Evolutionary conservation across 2,888 invertebrate genomes (phyloP), one percentile per base, ranked within the genome.

Genomic region (Drosophila mayaguana): DNA sequence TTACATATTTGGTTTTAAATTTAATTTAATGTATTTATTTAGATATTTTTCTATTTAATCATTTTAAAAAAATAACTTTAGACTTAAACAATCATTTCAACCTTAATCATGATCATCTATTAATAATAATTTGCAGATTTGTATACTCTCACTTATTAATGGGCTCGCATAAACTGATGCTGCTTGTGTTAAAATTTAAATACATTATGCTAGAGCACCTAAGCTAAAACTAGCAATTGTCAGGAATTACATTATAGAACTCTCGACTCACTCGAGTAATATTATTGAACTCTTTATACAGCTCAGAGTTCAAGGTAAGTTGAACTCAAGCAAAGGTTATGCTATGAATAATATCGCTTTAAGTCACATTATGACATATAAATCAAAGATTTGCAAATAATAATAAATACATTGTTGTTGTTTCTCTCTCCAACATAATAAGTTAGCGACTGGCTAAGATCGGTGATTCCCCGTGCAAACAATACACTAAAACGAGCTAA

Each of bases 391-490:
- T 53, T 28, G 36, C 18, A 14, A 34, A 34, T 20, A 25, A 18
- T 20, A 28, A 14, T 60, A 28, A 50, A 11, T 16, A 4, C 40
- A n/a, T 3, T 36, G 1, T 28, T 5, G 4, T 3, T 20, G n/a
- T 60, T 34, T 22, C 20, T 34, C 42, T 25, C 22, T 5, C 34
- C 34, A 43, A 63, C 50, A 63, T 43, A 42, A 36, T 50, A 11
- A 36, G n/a, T n/a, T 8, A 11, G 54, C 25, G 54, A 48, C 40
- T 46, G 55, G 18, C 51, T 32, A 14, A 54, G 40, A 7, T 25
- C 12, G 34, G 68, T 76, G 48, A 60, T 22, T 45, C 72, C 72
- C 67, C 36, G 18, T 8, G 18, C 4, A 38, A 28, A 45, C n/a
- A 60, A 62, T 65, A 48, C 3, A n/a, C 25, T 6, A 46, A 55